phyloP scores from a whole-genome alignment of 1,140 invertebrate species.

The Zaprionus nigranus region DNA sequence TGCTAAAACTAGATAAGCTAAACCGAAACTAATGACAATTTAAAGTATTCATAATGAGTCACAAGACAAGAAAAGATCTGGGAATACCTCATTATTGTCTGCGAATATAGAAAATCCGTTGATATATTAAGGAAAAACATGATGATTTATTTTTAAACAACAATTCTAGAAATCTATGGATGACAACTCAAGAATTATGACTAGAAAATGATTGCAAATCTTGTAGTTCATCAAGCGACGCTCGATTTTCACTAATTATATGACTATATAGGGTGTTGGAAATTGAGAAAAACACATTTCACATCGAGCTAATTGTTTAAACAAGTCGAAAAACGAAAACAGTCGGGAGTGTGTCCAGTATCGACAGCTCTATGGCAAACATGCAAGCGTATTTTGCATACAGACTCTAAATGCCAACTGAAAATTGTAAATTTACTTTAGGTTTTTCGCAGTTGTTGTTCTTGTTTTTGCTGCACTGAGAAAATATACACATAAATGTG shows the following conservation, averaged over 20 bases:
- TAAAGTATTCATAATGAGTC: background rate
- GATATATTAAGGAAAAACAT: conserved; percentile 11
- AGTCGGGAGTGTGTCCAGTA: no score
- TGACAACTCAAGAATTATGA: conserved; percentile 29
- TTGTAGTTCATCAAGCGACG: background rate
- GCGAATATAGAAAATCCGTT: background rate
- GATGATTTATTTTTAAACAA: conserved; percentile 18
- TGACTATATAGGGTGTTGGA: background rate
- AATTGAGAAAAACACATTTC: conserved; percentile 20
- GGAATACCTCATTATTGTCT: background rate
- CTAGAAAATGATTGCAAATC: conserved; percentile 1
- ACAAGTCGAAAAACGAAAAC: conserved; percentile 47
- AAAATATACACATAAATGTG: conserved; percentile 14
- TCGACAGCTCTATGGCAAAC: no score
- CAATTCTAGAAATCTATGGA: conserved; percentile 16
- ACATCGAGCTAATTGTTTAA: conserved; percentile 63
- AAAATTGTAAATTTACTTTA: conserved; percentile 16
- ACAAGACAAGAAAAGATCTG: background rate
- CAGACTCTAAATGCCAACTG: conserved; percentile 48
- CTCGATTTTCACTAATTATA: background rate
- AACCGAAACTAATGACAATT: background rate
- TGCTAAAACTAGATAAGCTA: background rate
- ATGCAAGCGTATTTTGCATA: conserved; percentile 60
- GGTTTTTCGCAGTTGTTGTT: background rate
- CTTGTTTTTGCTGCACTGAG: background rate